Conservation (phyloP, 1,140 invertebrate species). For the Holcopasites calliopsidis region DNA sequence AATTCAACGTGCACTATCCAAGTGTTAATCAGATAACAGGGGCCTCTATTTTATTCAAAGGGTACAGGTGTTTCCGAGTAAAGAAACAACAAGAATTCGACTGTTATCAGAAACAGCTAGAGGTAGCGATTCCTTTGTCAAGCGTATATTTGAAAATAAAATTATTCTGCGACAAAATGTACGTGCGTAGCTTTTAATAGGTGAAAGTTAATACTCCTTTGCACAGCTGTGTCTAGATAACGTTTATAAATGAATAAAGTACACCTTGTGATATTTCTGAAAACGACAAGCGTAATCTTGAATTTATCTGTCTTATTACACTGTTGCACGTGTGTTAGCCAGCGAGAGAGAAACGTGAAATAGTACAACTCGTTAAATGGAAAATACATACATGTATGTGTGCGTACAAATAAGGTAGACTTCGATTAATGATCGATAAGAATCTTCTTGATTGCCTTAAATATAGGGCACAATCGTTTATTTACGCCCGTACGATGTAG, state of each 20-base stretch:
- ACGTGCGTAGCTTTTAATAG: background rate
- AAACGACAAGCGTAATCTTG: background rate
- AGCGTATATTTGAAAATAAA: no score
- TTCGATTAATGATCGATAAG: conserved; percentile 16
- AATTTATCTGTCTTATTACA: background rate
- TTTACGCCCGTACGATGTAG: background rate
- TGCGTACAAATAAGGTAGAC: background rate
- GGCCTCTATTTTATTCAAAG: no score
- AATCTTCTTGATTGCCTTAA: background rate
- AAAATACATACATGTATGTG: no score
- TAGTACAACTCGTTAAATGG: background rate
- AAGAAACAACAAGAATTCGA: no score
- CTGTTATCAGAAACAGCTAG: no score
- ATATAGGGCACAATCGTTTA: background rate
- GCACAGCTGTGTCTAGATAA: background rate
- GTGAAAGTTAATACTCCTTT: background rate
- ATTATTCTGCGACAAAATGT: background rate
- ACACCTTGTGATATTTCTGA: background rate
- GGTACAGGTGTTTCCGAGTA: no score
- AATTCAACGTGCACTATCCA: no score
- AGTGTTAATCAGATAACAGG: no score
- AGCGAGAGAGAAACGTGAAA: background rate
- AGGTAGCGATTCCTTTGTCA: no score
- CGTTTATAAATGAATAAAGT: background rate
- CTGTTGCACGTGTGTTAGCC: background rate